Evolutionary conservation across 1,140 invertebrate genomes (phyloP).

Genomic region (Psix sp.): DNA sequence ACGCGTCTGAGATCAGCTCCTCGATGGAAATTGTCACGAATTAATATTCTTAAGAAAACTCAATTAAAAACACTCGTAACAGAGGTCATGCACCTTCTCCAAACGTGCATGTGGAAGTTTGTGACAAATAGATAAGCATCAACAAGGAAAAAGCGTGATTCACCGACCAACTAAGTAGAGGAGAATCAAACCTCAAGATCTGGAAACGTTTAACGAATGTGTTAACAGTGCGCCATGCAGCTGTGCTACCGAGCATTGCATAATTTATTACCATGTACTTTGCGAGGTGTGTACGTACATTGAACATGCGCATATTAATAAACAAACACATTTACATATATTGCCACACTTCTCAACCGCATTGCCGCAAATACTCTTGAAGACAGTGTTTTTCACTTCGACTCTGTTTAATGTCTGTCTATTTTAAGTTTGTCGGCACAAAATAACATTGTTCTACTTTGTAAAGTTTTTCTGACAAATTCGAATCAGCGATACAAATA

Average conservation of each 20-base stretch:
- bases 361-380: slow-evolving; percentile 21
- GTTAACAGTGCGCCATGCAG: slow-evolving; percentile 10
- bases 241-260: slow-evolving; percentile 24
- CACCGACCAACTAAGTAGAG: slow-evolving; percentile 1
- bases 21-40: too few relatives aligned
- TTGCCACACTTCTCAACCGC: slow-evolving; percentile 27
- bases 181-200: slow-evolving; percentile 26
- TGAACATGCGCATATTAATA: slow-evolving; percentile 54
- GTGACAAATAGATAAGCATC: too few relatives aligned
- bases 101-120: too few relatives aligned
- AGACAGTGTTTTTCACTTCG: slow-evolving; percentile 34
- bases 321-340: slow-evolving; percentile 51
- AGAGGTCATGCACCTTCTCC: too few relatives aligned
- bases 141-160: slow-evolving; percentile 18
- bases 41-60: too few relatives aligned
- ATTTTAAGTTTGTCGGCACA: slow-evolving; percentile 16
- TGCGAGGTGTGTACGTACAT: slow-evolving; percentile 28
- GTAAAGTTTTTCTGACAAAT: too few relatives aligned
- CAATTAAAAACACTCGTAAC: too few relatives aligned
- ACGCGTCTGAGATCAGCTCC: too few relatives aligned
- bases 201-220: slow-evolving; percentile 32
- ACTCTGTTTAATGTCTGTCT: slow-evolving; percentile 11
- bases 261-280: slow-evolving; percentile 40
- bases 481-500: too few relatives aligned
- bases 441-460: slow-evolving; percentile 1